Conservation (phyloP, 2,113 vertebrate species). For the Oxyruncus cristatus region DNA sequence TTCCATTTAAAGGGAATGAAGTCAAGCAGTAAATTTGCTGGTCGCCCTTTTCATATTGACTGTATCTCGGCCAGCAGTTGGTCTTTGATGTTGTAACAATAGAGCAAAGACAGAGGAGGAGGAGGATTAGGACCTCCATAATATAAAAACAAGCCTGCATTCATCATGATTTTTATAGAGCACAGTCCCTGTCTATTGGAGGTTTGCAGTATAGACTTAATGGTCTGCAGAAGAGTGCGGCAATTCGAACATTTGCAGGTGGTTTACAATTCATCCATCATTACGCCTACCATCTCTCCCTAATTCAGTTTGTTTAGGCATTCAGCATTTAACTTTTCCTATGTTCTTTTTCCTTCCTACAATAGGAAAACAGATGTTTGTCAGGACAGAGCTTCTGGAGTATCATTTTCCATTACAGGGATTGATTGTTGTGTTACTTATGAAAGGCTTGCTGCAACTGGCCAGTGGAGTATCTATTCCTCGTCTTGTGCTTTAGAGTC, state of each 20-base stretch:
- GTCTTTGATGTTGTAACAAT: conserved; percentile 84
- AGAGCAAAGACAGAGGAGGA: conserved; percentile 68
- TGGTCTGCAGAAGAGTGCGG: not conserved
- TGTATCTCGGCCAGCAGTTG: conserved; percentile 77
- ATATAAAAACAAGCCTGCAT: conserved; percentile 58
- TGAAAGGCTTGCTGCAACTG: conserved; percentile 18
- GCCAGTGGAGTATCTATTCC: not conserved
- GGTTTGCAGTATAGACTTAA: not conserved
- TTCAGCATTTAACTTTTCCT: not conserved
- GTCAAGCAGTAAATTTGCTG: conserved; percentile 83
- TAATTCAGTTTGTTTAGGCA: not conserved
- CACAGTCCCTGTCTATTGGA: not conserved
- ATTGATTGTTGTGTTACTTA: not conserved
- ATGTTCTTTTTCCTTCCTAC: not conserved
- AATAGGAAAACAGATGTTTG: not conserved
- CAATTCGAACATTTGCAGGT: conserved; percentile 4
- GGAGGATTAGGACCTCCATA: conserved; percentile 66
- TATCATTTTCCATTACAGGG: not conserved
- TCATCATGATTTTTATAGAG: conserved; percentile 63
- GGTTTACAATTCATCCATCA: not conserved
- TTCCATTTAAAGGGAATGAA: conserved; percentile 80
- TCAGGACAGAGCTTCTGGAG: not conserved
- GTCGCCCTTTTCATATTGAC: conserved; percentile 80
- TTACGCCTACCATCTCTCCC: not conserved
- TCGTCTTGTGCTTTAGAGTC: conserved; percentile 12